Base-by-base conservation (phyloP, 2,113 vertebrate species). In the Mesocricetus auratus region DNA sequence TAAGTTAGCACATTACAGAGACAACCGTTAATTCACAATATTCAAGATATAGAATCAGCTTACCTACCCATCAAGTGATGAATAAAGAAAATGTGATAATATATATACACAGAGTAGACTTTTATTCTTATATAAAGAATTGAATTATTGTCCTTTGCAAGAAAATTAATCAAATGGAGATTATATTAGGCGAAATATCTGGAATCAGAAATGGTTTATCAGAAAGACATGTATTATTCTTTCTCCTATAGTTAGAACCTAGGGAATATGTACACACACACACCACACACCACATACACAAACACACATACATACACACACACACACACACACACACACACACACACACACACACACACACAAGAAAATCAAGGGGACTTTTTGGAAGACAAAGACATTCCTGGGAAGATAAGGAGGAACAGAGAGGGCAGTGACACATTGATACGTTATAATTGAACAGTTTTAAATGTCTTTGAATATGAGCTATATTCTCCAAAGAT, bases 401-500 rank as follows among this genome's bases (percentile, higher is more conserved):
- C 36, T 85, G 58, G 81, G 24, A 85, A 7, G 15, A 1, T 24
- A 62, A 45, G 39, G 3, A 68, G 62, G 17, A 86, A 86, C 62
- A 69, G 31, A 45, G 62, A 69, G 21, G 21, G 16, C 45, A 33
- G 36, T 50, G 29, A n/a, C 24, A 53, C 21, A 24, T 13, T 69
- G 64, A 69, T 86, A 47, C 53, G 33, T 36, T 53, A 19, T 26
- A 87, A 53, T 53, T 36, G 66, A 53, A 87, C 58, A 16, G 3
- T 47, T 33, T 68, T 36, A 36, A 87, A 33, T 21, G 75, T 47
- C 79, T 89, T 53, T 85, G 45, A 85, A 45, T 45, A 17, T 77
- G 47, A 90, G 53, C 68, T 77, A 82, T 77, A 82, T 12, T 39
- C 66, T 86, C 36, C 64, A 86, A 58, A 90, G 73, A 94, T 75